phyloP scores from a whole-genome alignment of 1,140 invertebrate genomes.

The Megalopta genalis region DNA sequence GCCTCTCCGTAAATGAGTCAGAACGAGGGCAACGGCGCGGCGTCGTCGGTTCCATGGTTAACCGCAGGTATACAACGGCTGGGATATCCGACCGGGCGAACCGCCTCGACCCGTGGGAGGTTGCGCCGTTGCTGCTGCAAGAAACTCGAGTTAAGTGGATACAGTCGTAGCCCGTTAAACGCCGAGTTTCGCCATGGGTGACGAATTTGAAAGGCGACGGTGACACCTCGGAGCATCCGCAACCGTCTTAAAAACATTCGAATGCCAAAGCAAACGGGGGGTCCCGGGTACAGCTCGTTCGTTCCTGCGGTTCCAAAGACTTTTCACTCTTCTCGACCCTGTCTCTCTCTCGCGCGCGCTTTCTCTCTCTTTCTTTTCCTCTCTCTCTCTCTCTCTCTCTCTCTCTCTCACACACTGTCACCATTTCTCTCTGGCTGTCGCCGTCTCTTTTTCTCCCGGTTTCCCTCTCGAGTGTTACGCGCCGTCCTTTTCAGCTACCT shows the following conservation, averaged over 20 bases:
- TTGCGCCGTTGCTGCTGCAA: not conserved
- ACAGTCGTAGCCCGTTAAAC: constrained; percentile 60
- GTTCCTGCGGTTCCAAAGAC: constrained; percentile 53
- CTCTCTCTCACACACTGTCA: not conserved
- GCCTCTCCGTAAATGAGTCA: not conserved
- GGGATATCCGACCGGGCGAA: no score
- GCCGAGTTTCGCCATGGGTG: constrained; percentile 56
- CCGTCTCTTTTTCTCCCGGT: no score
- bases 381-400: not conserved
- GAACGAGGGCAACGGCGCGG: not conserved
- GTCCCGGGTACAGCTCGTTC: constrained; percentile 44
- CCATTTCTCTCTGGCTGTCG: no score
- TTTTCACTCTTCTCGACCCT: not conserved
- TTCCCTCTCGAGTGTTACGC: constrained; percentile 6
- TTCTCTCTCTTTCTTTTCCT: not conserved
- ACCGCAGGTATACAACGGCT: not conserved
- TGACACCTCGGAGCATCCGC: constrained; percentile 56
- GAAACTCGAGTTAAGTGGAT: constrained; percentile 52
- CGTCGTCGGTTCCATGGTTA: not conserved
- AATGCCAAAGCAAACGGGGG: constrained; percentile 33
- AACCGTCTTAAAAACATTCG: constrained; percentile 50
- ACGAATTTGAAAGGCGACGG: constrained; percentile 61
- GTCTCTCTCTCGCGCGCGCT: no score
- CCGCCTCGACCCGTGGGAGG: not conserved
- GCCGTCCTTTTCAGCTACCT: constrained; percentile 66